Conservation (phyloP, 2,113 vertebrate species). For the Tricholaema leucomelas region DNA sequence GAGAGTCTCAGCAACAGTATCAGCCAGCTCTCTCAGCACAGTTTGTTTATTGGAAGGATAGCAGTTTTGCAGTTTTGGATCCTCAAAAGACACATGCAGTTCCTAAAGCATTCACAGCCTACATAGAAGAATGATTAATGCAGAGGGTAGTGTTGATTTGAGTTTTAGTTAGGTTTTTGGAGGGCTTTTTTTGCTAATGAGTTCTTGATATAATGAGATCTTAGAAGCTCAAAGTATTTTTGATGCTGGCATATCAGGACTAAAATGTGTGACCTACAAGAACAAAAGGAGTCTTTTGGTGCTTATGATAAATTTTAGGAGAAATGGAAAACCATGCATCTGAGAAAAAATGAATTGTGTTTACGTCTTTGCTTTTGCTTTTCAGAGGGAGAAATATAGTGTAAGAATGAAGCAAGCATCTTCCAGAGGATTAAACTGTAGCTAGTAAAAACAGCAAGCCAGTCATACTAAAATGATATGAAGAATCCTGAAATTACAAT, state of each 20-base stretch:
- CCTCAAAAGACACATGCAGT: neutral
- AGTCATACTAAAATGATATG: neutral
- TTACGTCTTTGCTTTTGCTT: neutral
- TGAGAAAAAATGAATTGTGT: neutral
- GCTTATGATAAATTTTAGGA: neutral
- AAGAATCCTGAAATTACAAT: neutral
- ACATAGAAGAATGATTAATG: neutral
- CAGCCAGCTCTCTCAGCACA: no score
- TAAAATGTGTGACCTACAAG: neutral
- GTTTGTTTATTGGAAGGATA: neutral
- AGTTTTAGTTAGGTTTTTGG: neutral
- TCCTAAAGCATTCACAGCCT: neutral
- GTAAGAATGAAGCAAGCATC: neutral
- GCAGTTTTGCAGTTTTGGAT: neutral
- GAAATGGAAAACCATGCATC: neutral
- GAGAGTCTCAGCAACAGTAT: no score
- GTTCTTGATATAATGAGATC: neutral
- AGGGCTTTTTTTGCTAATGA: neutral
- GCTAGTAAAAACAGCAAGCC: neutral
- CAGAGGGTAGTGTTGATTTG: neutral
- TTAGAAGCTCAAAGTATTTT: neutral
- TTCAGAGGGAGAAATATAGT: neutral
- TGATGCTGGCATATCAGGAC: neutral
- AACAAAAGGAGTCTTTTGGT: neutral
- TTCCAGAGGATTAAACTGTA: neutral